phyloP scores from a whole-genome alignment of 2,888 invertebrate genomes.

The Acleris holmiana region DNA sequence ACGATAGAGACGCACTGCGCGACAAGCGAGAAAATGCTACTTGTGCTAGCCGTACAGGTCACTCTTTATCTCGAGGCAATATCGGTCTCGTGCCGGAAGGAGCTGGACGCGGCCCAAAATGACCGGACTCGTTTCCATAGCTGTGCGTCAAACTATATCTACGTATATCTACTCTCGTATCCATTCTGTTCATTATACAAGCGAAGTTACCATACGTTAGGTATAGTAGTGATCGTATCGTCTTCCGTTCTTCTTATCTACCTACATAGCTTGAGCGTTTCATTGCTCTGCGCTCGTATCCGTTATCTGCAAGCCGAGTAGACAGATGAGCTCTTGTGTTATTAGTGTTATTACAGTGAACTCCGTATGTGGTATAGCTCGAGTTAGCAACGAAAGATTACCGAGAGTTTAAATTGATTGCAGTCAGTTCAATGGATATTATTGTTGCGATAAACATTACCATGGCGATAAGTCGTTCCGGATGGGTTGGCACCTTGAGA shows the following conservation, averaged over 20 bases:
- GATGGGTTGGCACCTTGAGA: slow-evolving; percentile 56
- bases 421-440: slow-evolving; percentile 40
- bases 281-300: slow-evolving; percentile 19
- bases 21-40: no score
- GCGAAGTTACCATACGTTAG: slow-evolving; percentile 24
- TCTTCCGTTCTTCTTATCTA: slow-evolving; percentile 22
- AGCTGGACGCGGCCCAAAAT: slow-evolving; percentile 68
- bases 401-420: slow-evolving; percentile 25
- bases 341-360: slow-evolving; percentile 12
- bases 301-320: slow-evolving; percentile 18
- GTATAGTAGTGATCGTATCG: slow-evolving; percentile 10
- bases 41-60: slow-evolving; percentile 45
- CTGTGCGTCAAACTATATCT: slow-evolving; percentile 35
- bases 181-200: slow-evolving; percentile 15
- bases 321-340: slow-evolving; percentile 1
- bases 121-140: slow-evolving; percentile 55
- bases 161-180: slow-evolving; percentile 3
- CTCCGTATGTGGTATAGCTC: slow-evolving; percentile 1
- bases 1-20: no score
- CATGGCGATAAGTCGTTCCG: slow-evolving; percentile 51
- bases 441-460: slow-evolving; percentile 48
- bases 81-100: slow-evolving; percentile 68
- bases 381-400: slow-evolving; percentile 10
- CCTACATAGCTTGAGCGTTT: slow-evolving; percentile 15
- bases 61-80: slow-evolving; percentile 69